Evolutionary conservation across 2,888 invertebrate genomes (phyloP), one percentile per base, ranked within the genome.

Genomic region (Darwinula stevensoni): DNA sequence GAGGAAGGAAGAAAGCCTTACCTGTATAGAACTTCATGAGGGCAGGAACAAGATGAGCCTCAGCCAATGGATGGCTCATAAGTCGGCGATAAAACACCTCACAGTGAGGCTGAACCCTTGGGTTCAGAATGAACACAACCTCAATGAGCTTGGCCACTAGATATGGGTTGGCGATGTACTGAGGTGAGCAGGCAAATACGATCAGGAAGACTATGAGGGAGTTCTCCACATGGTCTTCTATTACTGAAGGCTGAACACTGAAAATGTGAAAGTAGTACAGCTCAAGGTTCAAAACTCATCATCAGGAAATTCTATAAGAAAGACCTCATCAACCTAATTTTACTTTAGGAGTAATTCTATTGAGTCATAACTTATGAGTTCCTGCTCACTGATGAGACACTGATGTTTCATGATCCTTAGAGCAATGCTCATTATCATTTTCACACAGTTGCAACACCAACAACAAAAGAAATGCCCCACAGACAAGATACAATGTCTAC

Each of bases 1-100:
- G 15, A 12, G 11, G 30, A 16, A n/a, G 12, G 26, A 34, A 18
- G 6, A 33, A 12, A 29, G 4, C 37, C 40, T 43, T 43, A 56
- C 61, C 60, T 35, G 88, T 84, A 54, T 97, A 97, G 57, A 97
- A 97, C 53, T 80, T 80, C 84, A 94, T 88, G 26, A 97, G 60
- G 13, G 75, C 71, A 41, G 80, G 72, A 1, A 86, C 76, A 36
- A 97, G 57, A 36, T 65, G 61, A 3, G 67, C 67, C 43, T 73
- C 69, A 4, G 78, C 70, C 37, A 82, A 58, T 32, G 73, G 73
- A 50, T 88, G 82, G 39, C 72, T 66, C 67, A 88, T 74, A 42
- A 91, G 27, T 22, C 1, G n/a, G 26, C 41, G 11, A 16, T 17
- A 35, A n/a, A 35, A 9, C 17, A 29, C 32, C 16, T 15, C 16